Conservation (phyloP, 2,888 invertebrate genomes). For the Andrena hattorfiana region DNA sequence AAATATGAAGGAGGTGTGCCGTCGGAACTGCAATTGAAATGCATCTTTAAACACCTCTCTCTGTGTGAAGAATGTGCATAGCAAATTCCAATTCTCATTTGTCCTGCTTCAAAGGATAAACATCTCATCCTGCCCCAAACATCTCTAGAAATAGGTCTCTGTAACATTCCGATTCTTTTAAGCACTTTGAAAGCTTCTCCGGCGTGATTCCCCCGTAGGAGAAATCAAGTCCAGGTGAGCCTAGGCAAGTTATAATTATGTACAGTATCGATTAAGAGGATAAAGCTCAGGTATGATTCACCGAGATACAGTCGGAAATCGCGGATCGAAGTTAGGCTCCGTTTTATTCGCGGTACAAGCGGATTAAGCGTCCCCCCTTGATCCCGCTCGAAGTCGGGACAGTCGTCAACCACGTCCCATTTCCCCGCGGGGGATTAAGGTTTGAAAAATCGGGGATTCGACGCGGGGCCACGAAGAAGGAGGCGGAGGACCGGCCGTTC, state of each 20-base stretch:
- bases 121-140: too few species aligned
- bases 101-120: too few species aligned
- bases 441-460: slow-evolving; percentile 42
- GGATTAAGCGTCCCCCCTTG: slow-evolving; percentile 25
- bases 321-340: neutral
- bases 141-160: slow-evolving; percentile 12
- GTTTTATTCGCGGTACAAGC: slow-evolving; percentile 20
- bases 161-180: neutral
- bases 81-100: too few species aligned
- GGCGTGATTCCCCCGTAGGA: neutral
- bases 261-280: neutral
- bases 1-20: too few species aligned
- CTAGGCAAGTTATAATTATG: slow-evolving; percentile 1
- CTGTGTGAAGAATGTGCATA: too few species aligned
- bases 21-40: too few species aligned
- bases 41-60: too few species aligned
- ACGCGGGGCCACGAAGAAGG: slow-evolving; percentile 10
- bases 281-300: too few species aligned
- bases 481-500: slow-evolving; percentile 3
- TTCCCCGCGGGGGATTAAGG: slow-evolving; percentile 44
- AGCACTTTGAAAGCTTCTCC: neutral
- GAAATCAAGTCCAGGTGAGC: slow-evolving; percentile 13
- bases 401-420: slow-evolving; percentile 37
- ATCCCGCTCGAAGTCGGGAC: slow-evolving; percentile 19
- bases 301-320: neutral